Base-by-base conservation (phyloP, 2,888 invertebrate genomes). In the Disparrhopalites patrizii region DNA sequence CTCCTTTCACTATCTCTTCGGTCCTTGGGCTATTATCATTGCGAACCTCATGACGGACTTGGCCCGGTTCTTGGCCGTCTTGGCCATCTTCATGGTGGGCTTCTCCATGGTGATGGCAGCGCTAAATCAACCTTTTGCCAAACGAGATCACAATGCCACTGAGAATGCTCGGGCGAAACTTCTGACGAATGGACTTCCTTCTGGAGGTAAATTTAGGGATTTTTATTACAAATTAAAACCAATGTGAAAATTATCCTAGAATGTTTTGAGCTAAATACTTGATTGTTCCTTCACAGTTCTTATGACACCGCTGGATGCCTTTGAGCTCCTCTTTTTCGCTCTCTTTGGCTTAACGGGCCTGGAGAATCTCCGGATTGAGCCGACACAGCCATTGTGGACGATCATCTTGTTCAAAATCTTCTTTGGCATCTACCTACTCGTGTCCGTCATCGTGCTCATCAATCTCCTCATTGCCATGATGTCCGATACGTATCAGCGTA, bases 381-480 rank as follows among this genome's bases (percentile, higher is more conserved):
- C 66, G 20, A 68, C 66, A 13, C 86, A 91, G 78, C 90, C 90
- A 68, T 82, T 83, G 77, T 91, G 91, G 91, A 91, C 91, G 73
- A 87, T 88, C 81, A 87, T 86, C 82, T 86, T 91, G 78, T 91
- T 91, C 85, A 91, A 91, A 84, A 83, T 91, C 80, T 89, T 95
- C 78, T 96, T 97, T 83, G 97, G 95, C 77, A 87, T 93, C 81
- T 98, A 97, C 87, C 89, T 97, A 87, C 87, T 97, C 87, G 93
- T 98, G 81, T 94, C 95, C 76, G 90, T 96, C 80, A 92, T 98
- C 82, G 97, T 98, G 80, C 87, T 98, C 79, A 93, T 97, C 83
- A 97, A 98, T 83, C 88, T 98, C 80, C 90, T 98, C 81, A 98
- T 98, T 87, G 98, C 98, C 84, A 97, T 98, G 97, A 97, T 98